phyloP scores from a whole-genome alignment of 2,113 vertebrate genomes.

The Chlamydotis undulata region DNA sequence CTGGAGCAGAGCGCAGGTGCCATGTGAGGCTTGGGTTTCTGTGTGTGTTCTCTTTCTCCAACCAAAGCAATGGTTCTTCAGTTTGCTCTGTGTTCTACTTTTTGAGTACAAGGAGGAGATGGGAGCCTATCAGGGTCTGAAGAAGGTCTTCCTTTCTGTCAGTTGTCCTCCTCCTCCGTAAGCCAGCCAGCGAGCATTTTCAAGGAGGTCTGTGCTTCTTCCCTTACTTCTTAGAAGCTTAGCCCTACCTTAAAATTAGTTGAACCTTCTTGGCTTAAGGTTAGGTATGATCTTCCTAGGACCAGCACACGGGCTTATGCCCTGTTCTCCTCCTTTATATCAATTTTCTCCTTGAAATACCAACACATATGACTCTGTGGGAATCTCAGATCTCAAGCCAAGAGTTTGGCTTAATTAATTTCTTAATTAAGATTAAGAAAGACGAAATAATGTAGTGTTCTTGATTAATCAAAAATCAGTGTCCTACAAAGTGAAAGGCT shows the following conservation, averaged over 20 bases:
- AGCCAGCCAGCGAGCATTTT: not conserved
- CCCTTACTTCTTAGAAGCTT: not conserved
- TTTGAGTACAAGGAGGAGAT: not conserved
- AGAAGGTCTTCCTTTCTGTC: not conserved
- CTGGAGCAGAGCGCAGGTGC: not conserved
- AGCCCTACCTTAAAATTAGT: not conserved
- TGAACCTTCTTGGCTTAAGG: not conserved
- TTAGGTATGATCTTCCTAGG: not conserved
- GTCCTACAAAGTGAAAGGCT: not conserved
- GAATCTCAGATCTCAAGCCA: not conserved
- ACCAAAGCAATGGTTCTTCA: not conserved
- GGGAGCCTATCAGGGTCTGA: not conserved
- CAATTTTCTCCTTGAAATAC: not conserved
- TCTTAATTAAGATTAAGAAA: not conserved
- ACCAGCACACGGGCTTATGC: not conserved
- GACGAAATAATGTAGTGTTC: fast-evolving
- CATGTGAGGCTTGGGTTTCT: not conserved
- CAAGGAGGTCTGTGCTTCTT: not conserved
- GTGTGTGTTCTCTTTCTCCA: not conserved
- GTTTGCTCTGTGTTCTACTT: not conserved
- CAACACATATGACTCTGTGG: not conserved
- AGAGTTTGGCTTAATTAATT: not conserved
- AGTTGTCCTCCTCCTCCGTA: not conserved
- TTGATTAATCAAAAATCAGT: not conserved
- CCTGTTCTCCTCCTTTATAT: not conserved